Evolutionary conservation across 2,797 vertebrate species (phyloP).

Genomic region (Eulemur albifrons): DNA sequence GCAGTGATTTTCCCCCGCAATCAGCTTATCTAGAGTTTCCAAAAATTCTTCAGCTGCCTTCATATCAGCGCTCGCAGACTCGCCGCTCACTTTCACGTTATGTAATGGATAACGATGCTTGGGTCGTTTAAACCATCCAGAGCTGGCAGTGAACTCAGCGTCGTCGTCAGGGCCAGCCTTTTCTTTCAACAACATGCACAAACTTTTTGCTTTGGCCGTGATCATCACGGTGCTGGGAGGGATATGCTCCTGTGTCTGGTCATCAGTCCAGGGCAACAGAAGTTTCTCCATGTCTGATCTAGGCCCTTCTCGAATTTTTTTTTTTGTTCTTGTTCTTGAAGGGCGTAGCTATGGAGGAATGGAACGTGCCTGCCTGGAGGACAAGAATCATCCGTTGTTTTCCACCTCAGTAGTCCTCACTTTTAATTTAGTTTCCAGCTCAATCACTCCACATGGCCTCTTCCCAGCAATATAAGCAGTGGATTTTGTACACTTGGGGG

Average conservation of each 20-base stretch:
- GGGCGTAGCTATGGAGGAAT: not conserved
- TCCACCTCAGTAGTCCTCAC: not conserved
- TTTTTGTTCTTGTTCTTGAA: not conserved
- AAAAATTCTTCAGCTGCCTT: not conserved
- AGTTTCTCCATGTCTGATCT: not conserved
- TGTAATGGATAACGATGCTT: not conserved
- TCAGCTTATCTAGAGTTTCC: not conserved
- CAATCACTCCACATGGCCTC: not conserved
- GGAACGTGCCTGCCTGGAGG: not conserved
- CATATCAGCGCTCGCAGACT: not conserved
- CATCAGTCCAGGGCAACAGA: not conserved
- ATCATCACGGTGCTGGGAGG: not conserved
- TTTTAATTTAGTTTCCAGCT: not conserved
- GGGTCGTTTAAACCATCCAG: not conserved
- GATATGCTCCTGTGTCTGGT: not conserved
- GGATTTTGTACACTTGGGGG: not conserved
- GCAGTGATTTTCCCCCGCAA: not conserved
- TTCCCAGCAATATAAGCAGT: not conserved
- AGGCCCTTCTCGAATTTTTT: not conserved
- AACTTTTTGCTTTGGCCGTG: not conserved
- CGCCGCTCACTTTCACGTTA: not conserved
- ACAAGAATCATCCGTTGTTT: not conserved
- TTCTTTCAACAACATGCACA: not conserved
- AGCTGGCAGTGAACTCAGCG: not conserved
- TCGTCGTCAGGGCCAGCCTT: not conserved